These are phyloP conservation scores for Platyscapa corneri DNA, from an alignment of 1,140 invertebrate species.

Conservation along the genomic window DNA sequence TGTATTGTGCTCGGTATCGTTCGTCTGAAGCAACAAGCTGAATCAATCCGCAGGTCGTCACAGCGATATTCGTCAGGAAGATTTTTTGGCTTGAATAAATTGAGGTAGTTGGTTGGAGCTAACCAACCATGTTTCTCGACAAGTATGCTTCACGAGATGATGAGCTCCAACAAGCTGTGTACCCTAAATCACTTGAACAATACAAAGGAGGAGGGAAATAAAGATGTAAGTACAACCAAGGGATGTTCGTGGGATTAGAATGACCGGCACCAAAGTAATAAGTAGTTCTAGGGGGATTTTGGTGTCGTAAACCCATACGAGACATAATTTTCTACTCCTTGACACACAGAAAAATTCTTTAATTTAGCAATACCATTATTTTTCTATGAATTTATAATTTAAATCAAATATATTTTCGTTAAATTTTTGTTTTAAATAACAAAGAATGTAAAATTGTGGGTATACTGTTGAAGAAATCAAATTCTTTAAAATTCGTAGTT, in stretches of 20 bases:
- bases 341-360: neutral
- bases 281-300: conserved; percentile 8
- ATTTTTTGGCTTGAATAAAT: neutral
- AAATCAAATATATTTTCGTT: neutral
- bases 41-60: neutral
- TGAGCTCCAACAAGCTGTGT: neutral
- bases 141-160: neutral
- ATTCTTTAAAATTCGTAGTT: no score
- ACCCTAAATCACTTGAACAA: neutral
- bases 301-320: neutral
- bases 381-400: neutral
- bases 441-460: no score
- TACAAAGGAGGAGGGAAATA: neutral
- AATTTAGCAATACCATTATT: neutral
- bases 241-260: conserved; percentile 1
- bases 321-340: neutral
- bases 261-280: conserved; percentile 7
- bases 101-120: neutral
- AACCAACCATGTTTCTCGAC: neutral
- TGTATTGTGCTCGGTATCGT: neutral
- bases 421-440: neutral
- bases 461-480: no score
- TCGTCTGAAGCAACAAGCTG: neutral
- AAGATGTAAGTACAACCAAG: neutral
- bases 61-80: neutral